A percentile compares a stretch with the other conserved stretches of the same genome.
These are phyloP conservation scores for Xiphorhynchus elegans DNA, from an alignment of 2,113 vertebrate species.

Conservation along the genomic window DNA sequence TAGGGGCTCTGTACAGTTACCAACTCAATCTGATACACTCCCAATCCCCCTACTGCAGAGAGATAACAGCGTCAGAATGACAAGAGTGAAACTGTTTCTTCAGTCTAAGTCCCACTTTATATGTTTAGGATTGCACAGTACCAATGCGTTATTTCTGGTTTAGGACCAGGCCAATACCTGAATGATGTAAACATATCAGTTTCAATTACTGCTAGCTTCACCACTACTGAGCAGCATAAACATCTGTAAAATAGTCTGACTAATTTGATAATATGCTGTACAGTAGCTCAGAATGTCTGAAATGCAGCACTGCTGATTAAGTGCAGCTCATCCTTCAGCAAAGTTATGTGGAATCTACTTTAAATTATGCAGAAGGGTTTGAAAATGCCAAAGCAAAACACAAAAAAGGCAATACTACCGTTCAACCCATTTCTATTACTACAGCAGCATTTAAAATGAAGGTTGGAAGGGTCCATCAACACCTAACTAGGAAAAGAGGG, in stretches of 20 bases:
- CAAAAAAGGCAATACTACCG: background rate
- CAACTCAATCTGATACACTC: background rate
- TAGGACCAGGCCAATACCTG: background rate
- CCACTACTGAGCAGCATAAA: background rate
- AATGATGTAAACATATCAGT: background rate
- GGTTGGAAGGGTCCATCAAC: rapidly evolving
- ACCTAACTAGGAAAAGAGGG: background rate
- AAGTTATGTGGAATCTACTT: background rate
- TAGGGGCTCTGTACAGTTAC: background rate
- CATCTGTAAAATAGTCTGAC: background rate
- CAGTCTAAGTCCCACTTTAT: background rate
- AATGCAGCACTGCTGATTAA: background rate
- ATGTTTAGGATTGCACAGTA: background rate
- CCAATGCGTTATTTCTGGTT: background rate
- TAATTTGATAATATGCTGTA: background rate
- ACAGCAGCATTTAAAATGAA: background rate
- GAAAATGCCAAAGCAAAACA: background rate
- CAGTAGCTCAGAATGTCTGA: background rate
- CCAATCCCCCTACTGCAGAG: background rate
- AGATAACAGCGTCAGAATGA: background rate
- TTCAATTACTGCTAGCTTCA: background rate
- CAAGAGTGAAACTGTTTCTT: background rate
- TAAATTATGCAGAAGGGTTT: background rate
- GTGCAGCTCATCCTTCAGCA: background rate
- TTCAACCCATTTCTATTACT: background rate